Evolutionary conservation across 2,113 vertebrate genomes (phyloP), one percentile per base, ranked within the genome.

Genomic region (Irena cyanogastra): DNA sequence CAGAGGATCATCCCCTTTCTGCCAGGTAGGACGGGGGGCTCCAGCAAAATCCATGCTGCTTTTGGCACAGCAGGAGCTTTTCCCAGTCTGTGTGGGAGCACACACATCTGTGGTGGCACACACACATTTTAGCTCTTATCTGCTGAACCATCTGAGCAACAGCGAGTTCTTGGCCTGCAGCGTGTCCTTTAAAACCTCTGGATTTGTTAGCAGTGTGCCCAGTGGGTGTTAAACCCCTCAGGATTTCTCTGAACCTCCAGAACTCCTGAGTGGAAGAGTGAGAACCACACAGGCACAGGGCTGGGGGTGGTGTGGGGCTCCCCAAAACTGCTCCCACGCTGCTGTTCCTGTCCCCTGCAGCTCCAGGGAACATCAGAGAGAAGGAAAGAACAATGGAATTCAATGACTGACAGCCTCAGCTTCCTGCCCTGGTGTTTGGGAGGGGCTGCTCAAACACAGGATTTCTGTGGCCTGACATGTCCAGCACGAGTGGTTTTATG

Each of bases 1-100:
- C 99, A 99, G 44, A 98, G 99, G 93, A 99, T 99, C 93, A 99
- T 99, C 80, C 99, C 99, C 17, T 99, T 99, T 63, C 98, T 99
- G 60, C 99, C 99, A 98, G 99, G 99, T 99, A 95, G 89, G 97
- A 63, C 10, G 33, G 61, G 11, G 56, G 44, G 28, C 24, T 84
- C 6, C 53, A 61, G 42, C 47, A n/a, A 27, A 59, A n/a, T 9
- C 21, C n/a, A 0, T 4, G 35, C 45, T n/a, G 54, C 3, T 26
- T 74, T 54, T 72, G 83, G 45, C 39, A 7, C 0, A 1, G 42
- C 31, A 41, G 45, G 45, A 75, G 50, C 13, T 68, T 70, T 72
- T 19, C 33, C 45, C 56, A 31, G 14, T 4, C 35, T 53, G 16
- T 53, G 49, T 83, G 44, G 16, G 65, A 49, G 39, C 64, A 11